phyloP scores from a whole-genome alignment of 2,113 vertebrate species.

The Tupaia chinensis region DNA sequence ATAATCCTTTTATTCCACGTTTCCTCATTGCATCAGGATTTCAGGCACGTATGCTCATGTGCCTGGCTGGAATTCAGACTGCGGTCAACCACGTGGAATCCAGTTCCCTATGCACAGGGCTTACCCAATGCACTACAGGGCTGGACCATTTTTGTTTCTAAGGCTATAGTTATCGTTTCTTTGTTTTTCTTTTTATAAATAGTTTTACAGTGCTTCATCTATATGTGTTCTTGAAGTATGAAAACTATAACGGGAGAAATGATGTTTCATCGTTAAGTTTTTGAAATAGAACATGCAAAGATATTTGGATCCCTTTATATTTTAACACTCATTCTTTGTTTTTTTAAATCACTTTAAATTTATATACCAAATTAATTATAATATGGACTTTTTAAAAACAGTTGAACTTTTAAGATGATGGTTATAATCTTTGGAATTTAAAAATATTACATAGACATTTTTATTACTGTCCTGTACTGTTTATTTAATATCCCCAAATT shows the following conservation, averaged over 20 bases:
- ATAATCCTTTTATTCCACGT: too few species aligned
- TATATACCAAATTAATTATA: not conserved
- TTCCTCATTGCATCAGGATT: too few species aligned
- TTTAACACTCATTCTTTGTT: not conserved
- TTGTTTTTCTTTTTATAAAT: not conserved
- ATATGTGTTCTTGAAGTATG: not conserved
- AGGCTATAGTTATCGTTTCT: not conserved
- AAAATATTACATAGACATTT: not conserved
- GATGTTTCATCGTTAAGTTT: not conserved
- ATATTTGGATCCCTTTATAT: not conserved
- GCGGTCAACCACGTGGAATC: too few species aligned
- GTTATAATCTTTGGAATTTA: not conserved
- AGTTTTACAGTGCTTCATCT: not conserved
- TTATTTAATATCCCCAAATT: not conserved
- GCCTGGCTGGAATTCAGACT: too few species aligned
- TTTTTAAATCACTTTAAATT: conserved; percentile 27
- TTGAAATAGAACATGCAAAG: not conserved
- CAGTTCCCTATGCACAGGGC: too few species aligned
- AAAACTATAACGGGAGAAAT: not conserved
- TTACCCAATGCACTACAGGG: too few species aligned
- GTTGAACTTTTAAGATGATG: not conserved
- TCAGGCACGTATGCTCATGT: too few species aligned
- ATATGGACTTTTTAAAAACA: not conserved
- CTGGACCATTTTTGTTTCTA: not conserved
- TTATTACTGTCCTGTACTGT: not conserved